Evolutionary conservation across 2,888 invertebrate genomes (phyloP), one percentile per base, ranked within the genome.

Genomic region (Drosophila nr. perissopoda): DNA sequence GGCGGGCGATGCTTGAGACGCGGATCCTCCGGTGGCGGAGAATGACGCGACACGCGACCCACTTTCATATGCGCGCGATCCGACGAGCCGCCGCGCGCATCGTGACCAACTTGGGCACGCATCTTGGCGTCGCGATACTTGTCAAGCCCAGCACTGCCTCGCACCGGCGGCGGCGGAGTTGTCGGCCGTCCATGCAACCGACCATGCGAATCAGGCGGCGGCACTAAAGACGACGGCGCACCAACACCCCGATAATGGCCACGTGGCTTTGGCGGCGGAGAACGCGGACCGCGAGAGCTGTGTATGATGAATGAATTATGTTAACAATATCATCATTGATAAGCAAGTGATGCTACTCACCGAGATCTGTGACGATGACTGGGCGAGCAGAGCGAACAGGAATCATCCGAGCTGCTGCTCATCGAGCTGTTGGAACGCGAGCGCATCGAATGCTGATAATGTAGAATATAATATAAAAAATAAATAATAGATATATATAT

Each of bases 341-440:
- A 11, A 3, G 16, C 25, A 33, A 40, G 6, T 8, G 1, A 33
- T n/a, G n/a, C 21, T 25, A 36, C 86, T 89, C 83, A 93, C 93
- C 93, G 91, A 75, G 93, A 93, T 86, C 92, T 91, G 69, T 88
- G 92, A 65, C 89, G 91, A 84, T 92, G 92, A 93, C 92, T 95
- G 8, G 96, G 96, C 0, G 97, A 96, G 91, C 97, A 97, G 1
- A 97, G 96, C 0, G 97, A 97, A 89, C 97, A 97, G 0, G 97
- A 97, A 89, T 96, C 96, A 87, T 97, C 97, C 0, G 97, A 97
- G 90, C 97, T 97, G 81, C 96, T 96, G 93, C 96, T 97, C 54
- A 95, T 95, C 0, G 96, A 96, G 42, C 97, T 97, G 2, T 95
- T 96, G 0, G 96, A 95, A 0, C 95, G 95, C n/a, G 96, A 96